phyloP scores from a whole-genome alignment of 2,888 invertebrate genomes.

The Ramazzottius varieornatus region DNA sequence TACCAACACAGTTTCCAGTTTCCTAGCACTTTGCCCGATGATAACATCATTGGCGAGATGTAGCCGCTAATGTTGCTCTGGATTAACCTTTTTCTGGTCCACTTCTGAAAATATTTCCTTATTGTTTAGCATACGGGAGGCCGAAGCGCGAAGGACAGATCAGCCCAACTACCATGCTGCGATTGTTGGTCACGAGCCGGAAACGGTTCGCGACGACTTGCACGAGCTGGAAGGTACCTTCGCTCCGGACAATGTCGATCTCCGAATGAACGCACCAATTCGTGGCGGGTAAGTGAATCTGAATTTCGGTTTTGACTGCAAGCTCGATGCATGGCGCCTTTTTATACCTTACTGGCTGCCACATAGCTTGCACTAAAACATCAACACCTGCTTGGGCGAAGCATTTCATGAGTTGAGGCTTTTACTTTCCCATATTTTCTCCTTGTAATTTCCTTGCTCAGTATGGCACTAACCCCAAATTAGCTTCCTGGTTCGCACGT shows the following conservation, averaged over 20 bases:
- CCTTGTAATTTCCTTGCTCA: background rate
- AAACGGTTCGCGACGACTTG: constrained; percentile 13
- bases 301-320: too few relatives aligned
- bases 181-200: constrained; percentile 6
- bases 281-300: constrained; percentile 31
- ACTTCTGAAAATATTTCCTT: too few relatives aligned
- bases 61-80: too few relatives aligned
- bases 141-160: background rate
- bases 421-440: background rate
- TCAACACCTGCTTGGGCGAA: background rate
- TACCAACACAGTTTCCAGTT: too few relatives aligned
- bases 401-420: background rate
- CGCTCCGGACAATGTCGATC: constrained; percentile 33
- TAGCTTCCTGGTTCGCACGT: background rate
- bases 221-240: constrained; percentile 22
- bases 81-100: too few relatives aligned
- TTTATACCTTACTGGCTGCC: too few relatives aligned
- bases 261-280: constrained; percentile 26
- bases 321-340: too few relatives aligned
- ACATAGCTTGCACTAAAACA: too few relatives aligned
- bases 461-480: background rate
- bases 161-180: background rate
- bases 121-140: constrained; percentile 4
- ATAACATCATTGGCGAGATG: too few relatives aligned
- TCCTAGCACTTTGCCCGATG: too few relatives aligned